Evolutionary conservation across 2,113 vertebrate species (phyloP).

Genomic region (Elachura formosa): DNA sequence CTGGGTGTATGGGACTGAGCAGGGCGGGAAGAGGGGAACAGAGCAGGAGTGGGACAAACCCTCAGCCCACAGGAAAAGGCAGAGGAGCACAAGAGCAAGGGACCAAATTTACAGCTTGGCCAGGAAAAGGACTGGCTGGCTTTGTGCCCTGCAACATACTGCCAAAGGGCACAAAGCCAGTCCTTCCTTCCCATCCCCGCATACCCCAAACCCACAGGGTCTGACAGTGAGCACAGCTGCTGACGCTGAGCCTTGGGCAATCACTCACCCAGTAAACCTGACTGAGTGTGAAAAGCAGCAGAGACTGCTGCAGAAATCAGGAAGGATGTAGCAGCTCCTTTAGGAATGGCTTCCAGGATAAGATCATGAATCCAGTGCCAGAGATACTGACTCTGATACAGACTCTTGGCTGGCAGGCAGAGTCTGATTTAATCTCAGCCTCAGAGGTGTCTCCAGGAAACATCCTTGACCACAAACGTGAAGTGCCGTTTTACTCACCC

Average conservation of each 20-base stretch:
- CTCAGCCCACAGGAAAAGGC: background rate
- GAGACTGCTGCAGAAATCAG: background rate
- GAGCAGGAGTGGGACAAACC: background rate
- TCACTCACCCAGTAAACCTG: fast-evolving
- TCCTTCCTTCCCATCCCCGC: background rate
- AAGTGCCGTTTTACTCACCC: background rate
- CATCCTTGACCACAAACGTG: background rate
- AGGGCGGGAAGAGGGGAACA: background rate
- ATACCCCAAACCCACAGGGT: background rate
- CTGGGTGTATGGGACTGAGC: background rate
- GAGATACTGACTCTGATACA: background rate
- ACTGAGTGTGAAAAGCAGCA: background rate
- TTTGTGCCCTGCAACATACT: background rate
- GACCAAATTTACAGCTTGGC: background rate
- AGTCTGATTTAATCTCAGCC: background rate
- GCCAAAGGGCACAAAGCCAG: background rate
- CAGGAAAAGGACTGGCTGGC: background rate
- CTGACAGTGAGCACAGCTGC: background rate
- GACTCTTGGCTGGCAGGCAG: background rate
- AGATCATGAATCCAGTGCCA: background rate
- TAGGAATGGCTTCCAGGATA: background rate
- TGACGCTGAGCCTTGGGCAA: fast-evolving
- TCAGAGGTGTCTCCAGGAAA: background rate
- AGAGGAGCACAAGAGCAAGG: background rate
- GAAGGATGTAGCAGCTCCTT: background rate